Base-by-base conservation (phyloP, 2,797 vertebrate genomes). In the Phoxinus dragarum region DNA sequence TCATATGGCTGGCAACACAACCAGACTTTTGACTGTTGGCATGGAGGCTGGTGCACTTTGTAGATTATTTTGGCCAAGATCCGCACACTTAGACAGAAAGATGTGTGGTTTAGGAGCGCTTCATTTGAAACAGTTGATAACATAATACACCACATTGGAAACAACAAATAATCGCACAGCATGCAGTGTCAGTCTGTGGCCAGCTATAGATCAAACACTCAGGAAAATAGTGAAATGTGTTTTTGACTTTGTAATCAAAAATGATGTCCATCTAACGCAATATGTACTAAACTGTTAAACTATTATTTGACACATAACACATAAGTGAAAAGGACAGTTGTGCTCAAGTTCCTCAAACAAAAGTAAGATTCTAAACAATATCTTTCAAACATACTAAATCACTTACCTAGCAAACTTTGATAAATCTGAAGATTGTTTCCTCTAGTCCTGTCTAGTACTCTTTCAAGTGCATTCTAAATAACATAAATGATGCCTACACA, bases 1-100 rank as follows among this genome's bases (percentile, higher is more conserved):
- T 86, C 47, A 9, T 77, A 21, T 21, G 19, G 54, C 71, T 27
- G 47, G 81, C 49, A 80, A 42, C 86, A 47, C 36, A 84, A 40
- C 7, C 47, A 56, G 47, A 67, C 8, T 54, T 67, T 23, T 69
- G n/a, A 68, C 66, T 23, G n/a, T 36, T 59, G 73, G 10, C 74
- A 31, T 54, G 67, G 67, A 64, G 44, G 14, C 73, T 84, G 61
- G 73, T 68, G 8, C 44, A 56, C 16, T 76, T 75, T 67, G 61
- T n/a, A 67, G 3, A n/a, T 66, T 40, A 67, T 68, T 84, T 27
- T 19, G 23, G 10, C n/a, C 14, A 76, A 21, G 16, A 31, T 23
- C 9, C 6, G 5, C 42, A 5, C 10, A 49, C 4, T 64, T 47
- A 74, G 27, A 73, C 27, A 47, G 6, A 36, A 61, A 44, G 21